Base-by-base conservation (phyloP, 2,888 invertebrate genomes). In the Drosophila sordidapex region DNA sequence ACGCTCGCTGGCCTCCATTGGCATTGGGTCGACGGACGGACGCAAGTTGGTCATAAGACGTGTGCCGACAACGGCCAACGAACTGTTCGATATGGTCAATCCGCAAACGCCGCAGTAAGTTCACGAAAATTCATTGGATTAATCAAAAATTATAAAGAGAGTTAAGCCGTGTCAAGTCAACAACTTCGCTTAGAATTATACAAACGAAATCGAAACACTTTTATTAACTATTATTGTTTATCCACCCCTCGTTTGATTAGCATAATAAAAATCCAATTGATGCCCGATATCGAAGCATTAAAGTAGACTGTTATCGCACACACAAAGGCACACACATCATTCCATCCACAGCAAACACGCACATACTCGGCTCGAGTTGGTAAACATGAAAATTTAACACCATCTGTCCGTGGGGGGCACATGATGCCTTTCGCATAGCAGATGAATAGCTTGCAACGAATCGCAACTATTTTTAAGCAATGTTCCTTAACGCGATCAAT, bases 21-120 rank as follows among this genome's bases (percentile, higher is more conserved):
- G 97, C 59, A 96, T 97, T 95, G 97, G 97, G 38, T 97, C 97
- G 76, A 97, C 97, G 49, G 97, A 97, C 93, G 97, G 97, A 54
- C 95, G 96, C 86, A 96, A 96, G 94, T 95, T 97, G 94, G 97
- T 97, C 87, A 96, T 97, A 87, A 94, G 96, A 88, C 94, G 96
- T 91, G 97, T 97, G 83, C 97, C 97, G 67, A 97, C 96, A 61
- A 97, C 97, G 82, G 97, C 97, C 69, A 96, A 96, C 82, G 97
- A 97, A 94, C 94, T 97, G 83, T 96, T 97, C 92, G 97, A 96
- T 94, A 95, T 97, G 93, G 96, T 97, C 81, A 96, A 96, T 94
- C 96, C 97, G 91, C 96, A 96, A 91, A 96, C 96, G 95, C 97
- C 94, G 95, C 96, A 90, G 93, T 93, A 90, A 93, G 92, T 92